A percentile compares a stretch with the other conserved stretches of the same genome.
Conservation (phyloP, 2,113 vertebrate species). For the Fukomys damarensis region DNA sequence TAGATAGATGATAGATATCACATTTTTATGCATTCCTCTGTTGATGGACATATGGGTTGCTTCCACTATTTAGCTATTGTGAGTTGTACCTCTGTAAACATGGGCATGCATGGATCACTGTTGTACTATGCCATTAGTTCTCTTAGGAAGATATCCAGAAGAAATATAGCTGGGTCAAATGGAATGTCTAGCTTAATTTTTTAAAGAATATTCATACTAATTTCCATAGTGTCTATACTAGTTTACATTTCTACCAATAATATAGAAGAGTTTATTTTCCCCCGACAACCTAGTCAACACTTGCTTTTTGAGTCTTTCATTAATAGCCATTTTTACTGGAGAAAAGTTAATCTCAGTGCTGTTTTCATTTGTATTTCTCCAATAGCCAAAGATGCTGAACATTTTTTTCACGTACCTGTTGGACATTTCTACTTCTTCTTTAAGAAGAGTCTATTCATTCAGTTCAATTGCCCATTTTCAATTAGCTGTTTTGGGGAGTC, state of each 20-base stretch:
- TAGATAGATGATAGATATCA: neutral
- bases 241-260: neutral
- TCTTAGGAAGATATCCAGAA: neutral
- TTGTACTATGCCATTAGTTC: neutral
- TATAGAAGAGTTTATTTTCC: neutral
- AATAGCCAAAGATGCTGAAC: neutral
- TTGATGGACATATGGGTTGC: neutral
- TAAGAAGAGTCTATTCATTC: neutral
- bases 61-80: neutral
- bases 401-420: neutral
- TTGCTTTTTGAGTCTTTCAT: neutral
- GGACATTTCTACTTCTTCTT: neutral
- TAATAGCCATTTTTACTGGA: neutral
- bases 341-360: neutral
- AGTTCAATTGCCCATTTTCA: neutral
- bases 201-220: neutral
- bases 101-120: neutral
- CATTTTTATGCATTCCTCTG: neutral
- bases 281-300: neutral
- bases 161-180: neutral
- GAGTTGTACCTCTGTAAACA: neutral
- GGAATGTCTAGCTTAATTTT: neutral
- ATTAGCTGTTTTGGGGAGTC: neutral
- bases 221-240: neutral
- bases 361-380: neutral